These are phyloP conservation scores for Chrysolina oricalcia DNA, from an alignment of 2,888 invertebrate species.

Conservation along the genomic window DNA sequence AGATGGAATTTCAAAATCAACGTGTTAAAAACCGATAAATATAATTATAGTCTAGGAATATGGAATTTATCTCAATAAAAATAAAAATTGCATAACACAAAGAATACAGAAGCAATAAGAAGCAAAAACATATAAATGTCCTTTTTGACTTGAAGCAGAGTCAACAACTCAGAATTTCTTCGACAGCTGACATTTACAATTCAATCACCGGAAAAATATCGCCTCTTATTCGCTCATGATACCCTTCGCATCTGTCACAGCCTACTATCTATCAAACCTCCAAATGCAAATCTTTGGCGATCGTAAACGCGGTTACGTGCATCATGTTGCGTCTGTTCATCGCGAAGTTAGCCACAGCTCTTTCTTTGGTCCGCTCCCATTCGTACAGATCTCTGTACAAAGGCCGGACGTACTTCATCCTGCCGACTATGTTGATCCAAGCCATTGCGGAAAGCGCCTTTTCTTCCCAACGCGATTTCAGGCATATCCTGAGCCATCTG, in stretches of 20 bases:
- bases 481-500: constrained; percentile 82
- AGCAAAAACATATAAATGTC: neutral
- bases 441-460: constrained; percentile 80
- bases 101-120: neutral
- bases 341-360: constrained; percentile 83
- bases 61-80: too few species aligned
- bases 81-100: neutral
- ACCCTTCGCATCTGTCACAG: neutral
- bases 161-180: too few species aligned
- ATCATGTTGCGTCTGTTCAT: constrained; percentile 85
- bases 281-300: constrained; percentile 83
- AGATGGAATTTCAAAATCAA: neutral
- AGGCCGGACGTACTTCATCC: constrained; percentile 94
- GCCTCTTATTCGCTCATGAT: neutral
- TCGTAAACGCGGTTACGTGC: constrained; percentile 83
- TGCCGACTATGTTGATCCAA: constrained; percentile 88
- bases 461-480: constrained; percentile 81
- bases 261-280: constrained; percentile 44
- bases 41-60: too few species aligned
- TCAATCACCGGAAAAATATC: too few species aligned
- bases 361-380: constrained; percentile 82
- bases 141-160: too few species aligned
- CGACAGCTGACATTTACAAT: too few species aligned
- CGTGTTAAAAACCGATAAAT: neutral
- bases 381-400: constrained; percentile 88